Conservation (phyloP, 2,888 invertebrate genomes). For the Cyrtodaria siliqua region DNA sequence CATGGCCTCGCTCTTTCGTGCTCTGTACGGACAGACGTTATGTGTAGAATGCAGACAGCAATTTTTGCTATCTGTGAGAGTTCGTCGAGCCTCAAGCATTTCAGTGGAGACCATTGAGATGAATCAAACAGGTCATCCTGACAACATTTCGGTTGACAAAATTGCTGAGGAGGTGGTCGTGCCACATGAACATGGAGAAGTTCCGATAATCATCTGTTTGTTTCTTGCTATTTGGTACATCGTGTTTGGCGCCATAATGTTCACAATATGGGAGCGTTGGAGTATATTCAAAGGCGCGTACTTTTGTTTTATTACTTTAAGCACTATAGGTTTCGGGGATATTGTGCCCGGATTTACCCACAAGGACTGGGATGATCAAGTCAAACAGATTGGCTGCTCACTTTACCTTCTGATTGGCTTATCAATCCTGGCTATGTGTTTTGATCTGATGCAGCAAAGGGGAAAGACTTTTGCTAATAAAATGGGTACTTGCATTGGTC, state of each 20-base stretch:
- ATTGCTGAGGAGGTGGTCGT: background rate
- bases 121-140: slow-evolving; percentile 17
- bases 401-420: slow-evolving; percentile 86
- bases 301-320: slow-evolving; percentile 86
- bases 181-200: slow-evolving; percentile 83
- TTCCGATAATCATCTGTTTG: slow-evolving; percentile 95
- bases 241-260: slow-evolving; percentile 95
- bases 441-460: slow-evolving; percentile 86
- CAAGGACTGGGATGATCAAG: slow-evolving; percentile 80
- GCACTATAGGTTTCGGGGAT: slow-evolving; percentile 86
- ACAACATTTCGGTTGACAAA: background rate
- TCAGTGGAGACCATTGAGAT: slow-evolving; percentile 38
- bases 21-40: slow-evolving; percentile 88
- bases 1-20: slow-evolving; percentile 95
- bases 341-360: slow-evolving; percentile 83
- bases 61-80: slow-evolving; percentile 29
- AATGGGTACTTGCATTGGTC: slow-evolving; percentile 82
- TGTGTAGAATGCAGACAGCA: slow-evolving; percentile 57
- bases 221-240: slow-evolving; percentile 95
- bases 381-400: slow-evolving; percentile 81
- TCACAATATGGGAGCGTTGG: slow-evolving; percentile 98
- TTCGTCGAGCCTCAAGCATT: slow-evolving; percentile 14
- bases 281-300: slow-evolving; percentile 93
- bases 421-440: slow-evolving; percentile 86
- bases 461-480: slow-evolving; percentile 80